phyloP scores from a whole-genome alignment of 1,140 invertebrate genomes.

The Tachypleus tridentatus region DNA sequence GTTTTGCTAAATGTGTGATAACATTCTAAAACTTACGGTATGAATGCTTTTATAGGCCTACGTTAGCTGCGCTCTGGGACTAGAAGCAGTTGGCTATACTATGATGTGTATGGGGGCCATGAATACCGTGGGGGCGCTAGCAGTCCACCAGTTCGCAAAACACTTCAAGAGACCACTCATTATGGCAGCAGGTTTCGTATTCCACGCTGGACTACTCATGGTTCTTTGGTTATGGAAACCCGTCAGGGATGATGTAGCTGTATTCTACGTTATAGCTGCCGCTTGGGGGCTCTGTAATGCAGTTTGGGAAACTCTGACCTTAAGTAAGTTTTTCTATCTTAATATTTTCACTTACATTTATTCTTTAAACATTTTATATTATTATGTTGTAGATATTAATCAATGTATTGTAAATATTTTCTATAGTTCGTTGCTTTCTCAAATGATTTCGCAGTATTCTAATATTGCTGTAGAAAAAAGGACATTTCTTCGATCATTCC shows the following conservation, averaged over 20 bases:
- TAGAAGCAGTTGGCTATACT: conserved; percentile 33
- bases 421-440: background rate
- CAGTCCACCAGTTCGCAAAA: conserved; percentile 31
- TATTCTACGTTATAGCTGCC: conserved; percentile 37
- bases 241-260: conserved; percentile 31
- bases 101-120: conserved; percentile 34
- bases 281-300: conserved; percentile 37
- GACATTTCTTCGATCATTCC: background rate
- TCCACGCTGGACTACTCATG: conserved; percentile 34
- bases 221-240: conserved; percentile 36
- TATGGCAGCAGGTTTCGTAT: conserved; percentile 30
- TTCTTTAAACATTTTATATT: background rate
- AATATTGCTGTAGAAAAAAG: background rate
- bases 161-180: conserved; percentile 35
- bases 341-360: conserved; percentile 1
- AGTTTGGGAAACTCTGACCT: conserved; percentile 38
- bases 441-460: conserved; percentile 4
- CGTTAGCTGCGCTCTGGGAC: conserved; percentile 34
- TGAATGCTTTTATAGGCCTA: conserved; percentile 28
- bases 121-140: conserved; percentile 31
- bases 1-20: too few relatives aligned
- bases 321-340: conserved; percentile 30
- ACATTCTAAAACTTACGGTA: too few relatives aligned
- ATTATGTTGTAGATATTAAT: background rate
- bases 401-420: background rate